Base-by-base conservation (phyloP, 2,888 invertebrate species). In the Caenorhabditis doughertyi region DNA sequence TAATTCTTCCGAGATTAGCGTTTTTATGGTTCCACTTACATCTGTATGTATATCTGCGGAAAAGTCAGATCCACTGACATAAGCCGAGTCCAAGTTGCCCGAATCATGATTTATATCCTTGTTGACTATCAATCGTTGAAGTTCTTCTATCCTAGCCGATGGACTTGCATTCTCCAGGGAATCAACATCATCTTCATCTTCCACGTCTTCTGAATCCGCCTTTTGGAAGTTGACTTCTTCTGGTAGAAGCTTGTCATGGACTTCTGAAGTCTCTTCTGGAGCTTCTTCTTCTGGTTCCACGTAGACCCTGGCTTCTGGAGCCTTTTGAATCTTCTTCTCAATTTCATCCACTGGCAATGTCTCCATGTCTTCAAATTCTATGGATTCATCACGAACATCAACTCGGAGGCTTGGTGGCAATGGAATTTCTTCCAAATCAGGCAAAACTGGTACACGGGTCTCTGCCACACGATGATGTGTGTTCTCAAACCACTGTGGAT, bases 401-500 rank as follows among this genome's bases (percentile, higher is more conserved):
- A 55, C 42, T 49, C 29, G 53, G 5, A 60, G 18, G 8, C 65
- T 58, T 23, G 39, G n/a, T 8, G 58, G 56, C 27, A 56, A 42
- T 55, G 64, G 64, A 3, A 65, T 42, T 44, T 42, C 47, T 16
- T 67, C 53, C n/a, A 53, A 27, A 11, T 51, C 35, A 32, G 23
- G n/a, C n/a, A n/a, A n/a, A n/a, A n/a, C 67, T n/a, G 13, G 9
- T 32, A 7, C 39, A 25, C 25, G 11, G 1, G 23, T 16, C 27
- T 18, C 35, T 0, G 56, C 55, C 0, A 81, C 76, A 27, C 76
- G 55, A 29, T 81, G 81, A 76, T 81, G 81, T 4, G 76, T 58
- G 21, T 58, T 23, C 35, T 76, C 81, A n/a, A 76, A 90, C 86
- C 87, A 87, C 16, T 85, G 56, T 0, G 90, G 89, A 18, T 90